phyloP scores from a whole-genome alignment of 2,888 invertebrate species.

The Hemithea aestivaria region DNA sequence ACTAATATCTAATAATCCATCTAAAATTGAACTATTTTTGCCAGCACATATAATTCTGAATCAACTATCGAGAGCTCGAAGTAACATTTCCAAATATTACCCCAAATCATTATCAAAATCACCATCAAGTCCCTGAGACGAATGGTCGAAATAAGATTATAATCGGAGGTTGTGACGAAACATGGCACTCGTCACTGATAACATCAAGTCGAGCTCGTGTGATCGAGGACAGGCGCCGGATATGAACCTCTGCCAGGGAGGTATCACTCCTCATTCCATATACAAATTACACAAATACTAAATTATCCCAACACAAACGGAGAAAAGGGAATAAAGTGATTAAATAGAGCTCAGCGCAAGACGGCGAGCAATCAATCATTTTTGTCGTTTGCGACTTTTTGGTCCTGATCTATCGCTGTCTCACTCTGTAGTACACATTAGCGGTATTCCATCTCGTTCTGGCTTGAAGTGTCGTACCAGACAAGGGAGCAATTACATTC shows the following conservation, averaged over 20 bases:
- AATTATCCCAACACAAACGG: conserved; percentile 78
- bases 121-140: no score
- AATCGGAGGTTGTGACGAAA: conserved; percentile 41
- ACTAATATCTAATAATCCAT: no score
- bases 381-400: conserved; percentile 75
- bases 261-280: conserved; percentile 66
- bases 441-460: conserved; percentile 56
- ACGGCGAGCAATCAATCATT: conserved; percentile 79
- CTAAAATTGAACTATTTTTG: no score
- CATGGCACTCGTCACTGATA: conserved; percentile 53
- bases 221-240: conserved; percentile 59
- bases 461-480: conserved; percentile 76
- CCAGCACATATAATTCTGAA: no score
- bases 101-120: conserved; percentile 4
- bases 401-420: conserved; percentile 49
- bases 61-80: no score
- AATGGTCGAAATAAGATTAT: conserved; percentile 5
- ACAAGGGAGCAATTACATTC: conserved; percentile 80
- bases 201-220: conserved; percentile 55
- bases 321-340: conserved; percentile 81
- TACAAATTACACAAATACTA: conserved; percentile 79
- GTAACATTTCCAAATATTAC: no score
- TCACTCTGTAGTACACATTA: conserved; percentile 44
- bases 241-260: conserved; percentile 62
- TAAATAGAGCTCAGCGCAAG: conserved; percentile 80